Conservation (phyloP, 2,113 vertebrate species). For the Gallinago media region DNA sequence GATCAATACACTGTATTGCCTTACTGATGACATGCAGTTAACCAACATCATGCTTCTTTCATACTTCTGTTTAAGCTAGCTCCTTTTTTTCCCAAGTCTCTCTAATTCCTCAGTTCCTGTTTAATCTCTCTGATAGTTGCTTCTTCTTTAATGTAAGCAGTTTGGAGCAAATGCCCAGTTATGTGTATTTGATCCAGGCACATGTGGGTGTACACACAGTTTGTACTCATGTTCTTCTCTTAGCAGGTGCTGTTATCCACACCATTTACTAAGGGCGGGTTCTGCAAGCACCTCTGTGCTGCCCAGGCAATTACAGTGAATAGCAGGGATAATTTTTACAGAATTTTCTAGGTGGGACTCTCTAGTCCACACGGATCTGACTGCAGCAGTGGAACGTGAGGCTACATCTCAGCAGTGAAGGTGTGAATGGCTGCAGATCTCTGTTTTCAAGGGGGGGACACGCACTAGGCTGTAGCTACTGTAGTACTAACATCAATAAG, state of each 20-base stretch:
- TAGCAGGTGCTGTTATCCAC: neutral
- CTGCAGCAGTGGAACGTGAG: neutral
- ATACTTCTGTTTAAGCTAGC: neutral
- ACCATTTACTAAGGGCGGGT: neutral
- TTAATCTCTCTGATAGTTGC: neutral
- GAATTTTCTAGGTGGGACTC: neutral
- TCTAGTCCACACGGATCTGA: neutral
- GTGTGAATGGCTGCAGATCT: neutral
- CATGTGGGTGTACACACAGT: neutral
- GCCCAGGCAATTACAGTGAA: neutral
- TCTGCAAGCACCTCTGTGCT: neutral
- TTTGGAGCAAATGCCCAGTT: neutral
- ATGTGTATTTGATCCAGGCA: rapidly evolving
- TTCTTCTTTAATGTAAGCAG: neutral
- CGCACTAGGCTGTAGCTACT: neutral
- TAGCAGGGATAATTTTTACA: neutral
- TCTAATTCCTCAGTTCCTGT: neutral
- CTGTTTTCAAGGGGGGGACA: neutral
- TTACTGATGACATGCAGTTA: neutral
- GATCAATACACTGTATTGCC: neutral
- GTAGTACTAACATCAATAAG: neutral
- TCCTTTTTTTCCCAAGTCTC: neutral
- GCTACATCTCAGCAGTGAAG: neutral
- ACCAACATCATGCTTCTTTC: neutral
- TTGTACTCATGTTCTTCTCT: neutral